Evolutionary conservation across 2,888 invertebrate species (phyloP), one percentile per base, ranked within the genome.

Genomic region (Muscina levida): DNA sequence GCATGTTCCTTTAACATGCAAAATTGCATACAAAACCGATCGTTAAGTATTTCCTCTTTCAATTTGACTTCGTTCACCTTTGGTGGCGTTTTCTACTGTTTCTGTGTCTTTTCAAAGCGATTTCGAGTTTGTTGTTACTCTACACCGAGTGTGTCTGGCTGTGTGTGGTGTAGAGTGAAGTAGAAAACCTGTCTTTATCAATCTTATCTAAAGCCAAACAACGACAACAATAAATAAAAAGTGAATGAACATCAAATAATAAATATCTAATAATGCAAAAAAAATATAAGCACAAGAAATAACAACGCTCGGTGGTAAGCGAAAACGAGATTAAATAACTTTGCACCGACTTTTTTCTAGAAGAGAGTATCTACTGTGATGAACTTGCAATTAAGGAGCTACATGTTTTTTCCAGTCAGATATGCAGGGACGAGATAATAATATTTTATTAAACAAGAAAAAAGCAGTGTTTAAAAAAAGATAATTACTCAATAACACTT

Each of bases 171-270:
- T n/a, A n/a, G n/a, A n/a, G n/a, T 31, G 62, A 71, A 70, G 57
- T 3, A 57, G 26, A 59, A 59, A 37, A 37, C 59, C 39, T 31
- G 59, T 59, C 37, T 59, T 59, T 57, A 59, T 59, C 19, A 39
- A 1, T 59, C 37, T 59, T 59, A 59, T 59, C 59, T 59, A 39
- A 37, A 59, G 17, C 59, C 59, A 39, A 48, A 39, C 37, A 31
- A 31, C 11, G 37, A 57, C 15, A 57, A 17, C 15, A 57, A 15
- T 37, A 10, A 24, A n/a, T 26, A 26, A 24, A 1, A 31, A 57
- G 19, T 5, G 19, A 48, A 48, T 2, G 48, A 31, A 8, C 26
- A 57, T 57, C 31, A 59, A 59, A 59, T 15, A 53, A 53, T 24
- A 59, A 39, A 39, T 39, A 59, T 37, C 17, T 59, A 37, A 17